Conservation (phyloP, 2,797 vertebrate genomes). For the Clarias platycephalus region DNA sequence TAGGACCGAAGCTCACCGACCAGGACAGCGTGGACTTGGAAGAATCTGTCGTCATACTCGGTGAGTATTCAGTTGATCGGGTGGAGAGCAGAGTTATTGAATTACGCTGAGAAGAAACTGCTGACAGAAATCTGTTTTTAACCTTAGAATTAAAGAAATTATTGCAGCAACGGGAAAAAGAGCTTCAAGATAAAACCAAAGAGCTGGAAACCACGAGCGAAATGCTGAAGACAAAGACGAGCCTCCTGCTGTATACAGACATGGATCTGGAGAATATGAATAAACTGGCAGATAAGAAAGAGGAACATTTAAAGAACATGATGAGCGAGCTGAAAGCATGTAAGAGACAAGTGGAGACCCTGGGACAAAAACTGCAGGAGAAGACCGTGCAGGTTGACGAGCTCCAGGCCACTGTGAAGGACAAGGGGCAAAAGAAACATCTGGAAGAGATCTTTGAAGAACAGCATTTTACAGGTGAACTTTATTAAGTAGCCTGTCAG, state of each 20-base stretch:
- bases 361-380: slow-evolving; percentile 28
- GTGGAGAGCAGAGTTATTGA: background rate
- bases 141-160: slow-evolving; percentile 30
- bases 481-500: background rate
- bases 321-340: slow-evolving; percentile 14
- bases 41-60: slow-evolving; percentile 30
- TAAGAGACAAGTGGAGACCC: slow-evolving; percentile 1
- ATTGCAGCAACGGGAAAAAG: slow-evolving; percentile 27
- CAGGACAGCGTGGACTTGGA: slow-evolving; percentile 24
- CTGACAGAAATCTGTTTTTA: background rate
- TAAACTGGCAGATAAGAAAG: background rate
- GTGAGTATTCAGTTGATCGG: background rate
- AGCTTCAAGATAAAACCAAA: slow-evolving; percentile 23
- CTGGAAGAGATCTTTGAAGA: background rate
- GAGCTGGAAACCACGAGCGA: slow-evolving; percentile 8
- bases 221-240: slow-evolving; percentile 5
- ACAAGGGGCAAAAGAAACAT: background rate
- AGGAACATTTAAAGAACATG: slow-evolving; percentile 12
- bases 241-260: slow-evolving; percentile 25
- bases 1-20: background rate
- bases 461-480: slow-evolving; percentile 6
- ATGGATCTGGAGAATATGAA: slow-evolving; percentile 2
- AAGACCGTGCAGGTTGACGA: background rate
- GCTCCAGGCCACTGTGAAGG: background rate
- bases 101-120: background rate